Percentiles rank a stretch among this genome's conserved stretches.
These are phyloP conservation scores for Stegodyphus mimosarum DNA, from an alignment of 1,140 invertebrate genomes.

Conservation along the genomic window DNA sequence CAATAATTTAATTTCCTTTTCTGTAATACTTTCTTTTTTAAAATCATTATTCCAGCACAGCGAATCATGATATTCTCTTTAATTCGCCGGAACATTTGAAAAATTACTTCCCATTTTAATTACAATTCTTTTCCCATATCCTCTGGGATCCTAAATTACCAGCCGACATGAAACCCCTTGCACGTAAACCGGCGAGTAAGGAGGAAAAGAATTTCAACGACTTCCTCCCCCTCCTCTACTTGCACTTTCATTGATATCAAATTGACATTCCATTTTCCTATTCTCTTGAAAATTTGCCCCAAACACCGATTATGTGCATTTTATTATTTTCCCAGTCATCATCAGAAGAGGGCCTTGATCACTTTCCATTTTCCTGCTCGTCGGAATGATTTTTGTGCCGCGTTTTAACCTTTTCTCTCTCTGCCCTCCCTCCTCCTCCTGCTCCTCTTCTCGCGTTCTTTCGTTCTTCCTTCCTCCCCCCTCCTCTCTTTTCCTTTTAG, in stretches of 20 bases:
- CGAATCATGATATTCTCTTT: background rate
- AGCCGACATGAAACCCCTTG: slow-evolving; percentile 31
- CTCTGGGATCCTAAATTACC: slow-evolving; percentile 28
- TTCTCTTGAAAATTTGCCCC: slow-evolving; percentile 47
- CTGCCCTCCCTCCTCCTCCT: slow-evolving; percentile 11
- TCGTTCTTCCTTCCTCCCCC: background rate
- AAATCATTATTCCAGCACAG: background rate
- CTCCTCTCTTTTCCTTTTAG: slow-evolving; percentile 43
- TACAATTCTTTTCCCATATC: slow-evolving; percentile 4
- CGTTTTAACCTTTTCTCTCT: slow-evolving; percentile 14
- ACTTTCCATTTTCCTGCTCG: slow-evolving; percentile 42
- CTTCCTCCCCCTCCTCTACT: background rate
- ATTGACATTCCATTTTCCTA: slow-evolving; percentile 54
- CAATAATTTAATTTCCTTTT: background rate
- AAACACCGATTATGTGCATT: slow-evolving; percentile 44
- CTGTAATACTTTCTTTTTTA: background rate
- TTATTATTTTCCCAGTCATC: slow-evolving; percentile 54
- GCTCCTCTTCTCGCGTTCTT: background rate
- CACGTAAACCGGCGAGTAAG: background rate
- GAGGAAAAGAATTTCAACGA: background rate
- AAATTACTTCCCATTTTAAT: slow-evolving; percentile 51
- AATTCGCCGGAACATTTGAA: slow-evolving; percentile 8
- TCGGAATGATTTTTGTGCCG: slow-evolving; percentile 50
- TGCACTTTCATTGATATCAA: slow-evolving; percentile 52
- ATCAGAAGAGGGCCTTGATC: slow-evolving; percentile 34